Evolutionary conservation across 1,140 invertebrate species (phyloP), one percentile per base, ranked within the genome.

Genomic region (Drosophila obscura): DNA sequence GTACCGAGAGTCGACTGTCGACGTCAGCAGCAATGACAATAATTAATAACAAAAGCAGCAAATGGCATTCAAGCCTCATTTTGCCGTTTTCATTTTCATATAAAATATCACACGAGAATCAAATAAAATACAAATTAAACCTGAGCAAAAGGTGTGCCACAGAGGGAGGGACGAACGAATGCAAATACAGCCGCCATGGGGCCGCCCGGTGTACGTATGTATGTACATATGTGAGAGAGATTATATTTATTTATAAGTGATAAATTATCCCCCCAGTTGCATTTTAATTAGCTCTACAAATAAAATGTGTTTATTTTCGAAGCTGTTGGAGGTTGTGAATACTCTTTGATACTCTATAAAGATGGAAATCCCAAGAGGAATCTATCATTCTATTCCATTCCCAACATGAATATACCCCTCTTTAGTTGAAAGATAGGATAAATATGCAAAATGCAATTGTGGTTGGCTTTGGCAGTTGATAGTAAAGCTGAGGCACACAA

Each of bases 51-150:
- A 49, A 68, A 69, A 39, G 49, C 56, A 19, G 35, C 48, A 62
- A 73, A 56, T 69, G 73, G 60, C 79, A 82, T 74, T 82, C 74
- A 69, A 82, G 69, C 11, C 35, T 39, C 60, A 69, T 69, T 78
- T 74, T 52, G 62, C 35, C 39, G 67, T 72, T 61, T 61, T 76
- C 58, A 66, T 75, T 75, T 55, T 51, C 51, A 43, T 45, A 46
- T 67, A 43, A 57, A 67, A 48, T 62, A 19, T 67, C 45, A 53
- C 66, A 67, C 64, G 64, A 50, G 63, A n/a, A 53, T 44, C 44
- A 13, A 69, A 68, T 57, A 26, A 49, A 57, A 48, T 49, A 31
- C 26, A 69, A 45, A 22, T 22, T 22, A 50, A 41, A 28, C 16
- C 48, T 49, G 11, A 39, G 31, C 11, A 13, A 39, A 39, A 39